phyloP scores from a whole-genome alignment of 2,888 invertebrate genomes.

The Pammene fasciana region DNA sequence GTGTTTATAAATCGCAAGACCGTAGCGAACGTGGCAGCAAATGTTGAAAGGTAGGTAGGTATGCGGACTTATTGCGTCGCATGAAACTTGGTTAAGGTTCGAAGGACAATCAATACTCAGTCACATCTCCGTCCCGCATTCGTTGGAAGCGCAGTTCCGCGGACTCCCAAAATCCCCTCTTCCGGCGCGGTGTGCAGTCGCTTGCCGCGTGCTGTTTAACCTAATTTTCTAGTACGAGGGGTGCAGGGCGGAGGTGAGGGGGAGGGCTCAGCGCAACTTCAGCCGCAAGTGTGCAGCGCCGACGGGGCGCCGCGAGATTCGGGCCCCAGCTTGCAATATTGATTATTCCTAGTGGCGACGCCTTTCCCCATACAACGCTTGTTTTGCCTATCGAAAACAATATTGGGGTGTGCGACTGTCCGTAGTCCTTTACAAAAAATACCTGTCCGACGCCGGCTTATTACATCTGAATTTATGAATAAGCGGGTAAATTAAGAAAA shows the following conservation, averaged over 20 bases:
- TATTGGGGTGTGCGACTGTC: conserved; percentile 6
- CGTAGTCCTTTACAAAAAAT: not conserved
- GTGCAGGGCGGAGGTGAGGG: conserved; percentile 65
- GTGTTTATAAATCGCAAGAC: not conserved
- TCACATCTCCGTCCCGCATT: conserved; percentile 79
- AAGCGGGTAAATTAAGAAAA: too few relatives aligned
- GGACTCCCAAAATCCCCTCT: conserved; percentile 77
- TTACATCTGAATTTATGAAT: too few relatives aligned
- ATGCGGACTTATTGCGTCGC: conserved; percentile 50
- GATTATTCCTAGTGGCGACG: conserved; percentile 57
- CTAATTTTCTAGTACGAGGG: conserved; percentile 80
- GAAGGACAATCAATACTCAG: conserved; percentile 80
- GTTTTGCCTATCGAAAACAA: conserved; percentile 22
- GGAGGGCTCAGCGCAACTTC: conserved; percentile 66
- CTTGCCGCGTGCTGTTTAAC: conserved; percentile 80
- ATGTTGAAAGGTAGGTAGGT: conserved; percentile 16
- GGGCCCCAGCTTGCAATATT: conserved; percentile 73
- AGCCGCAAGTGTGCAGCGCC: conserved; percentile 76
- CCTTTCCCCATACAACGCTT: conserved; percentile 25
- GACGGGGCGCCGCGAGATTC: conserved; percentile 69
- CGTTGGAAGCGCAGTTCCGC: conserved; percentile 77
- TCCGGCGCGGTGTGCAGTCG: conserved; percentile 76
- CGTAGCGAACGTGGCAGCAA: not conserved
- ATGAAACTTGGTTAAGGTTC: conserved; percentile 65
- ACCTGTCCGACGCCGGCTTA: not conserved